Percentiles rank a stretch among this genome's conserved stretches.
Conservation (phyloP, 2,888 invertebrate species). For the Thalpophila matura region DNA sequence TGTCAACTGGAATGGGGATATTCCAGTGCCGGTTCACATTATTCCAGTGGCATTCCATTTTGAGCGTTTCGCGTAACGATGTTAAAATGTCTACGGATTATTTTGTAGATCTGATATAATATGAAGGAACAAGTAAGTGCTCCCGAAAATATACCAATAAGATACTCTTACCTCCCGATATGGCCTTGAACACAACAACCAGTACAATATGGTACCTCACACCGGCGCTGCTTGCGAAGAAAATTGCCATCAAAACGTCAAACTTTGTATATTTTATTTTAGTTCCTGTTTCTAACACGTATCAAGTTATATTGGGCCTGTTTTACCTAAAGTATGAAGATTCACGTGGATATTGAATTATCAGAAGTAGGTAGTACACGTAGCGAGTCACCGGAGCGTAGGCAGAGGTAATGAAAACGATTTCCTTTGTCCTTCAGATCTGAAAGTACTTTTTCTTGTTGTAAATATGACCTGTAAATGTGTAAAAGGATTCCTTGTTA, state of each 20-base stretch:
- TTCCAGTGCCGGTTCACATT: no score
- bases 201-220: neutral
- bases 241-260: neutral
- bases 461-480: conserved; percentile 1
- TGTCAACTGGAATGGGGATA: no score
- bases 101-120: neutral
- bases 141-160: conserved; percentile 23
- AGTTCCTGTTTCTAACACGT: neutral
- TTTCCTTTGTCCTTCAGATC: conserved; percentile 36
- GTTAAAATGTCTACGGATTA: no score
- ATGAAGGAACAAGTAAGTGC: conserved; percentile 19
- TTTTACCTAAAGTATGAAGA: conserved; percentile 12
- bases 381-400: conserved; percentile 21
- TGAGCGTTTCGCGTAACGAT: no score
- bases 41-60: no score
- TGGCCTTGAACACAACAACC: neutral
- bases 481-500: neutral
- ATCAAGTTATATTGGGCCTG: conserved; percentile 9
- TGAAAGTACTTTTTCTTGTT: conserved; percentile 15
- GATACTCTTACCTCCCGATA: conserved; percentile 21
- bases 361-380: conserved; percentile 22
- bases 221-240: neutral
- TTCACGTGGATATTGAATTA: conserved; percentile 35
- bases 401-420: conserved; percentile 43
- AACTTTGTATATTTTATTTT: neutral